These are phyloP conservation scores for Scolanthus callimorphus DNA, from an alignment of 92 coral and sea anemone species.

Conservation along the genomic window DNA sequence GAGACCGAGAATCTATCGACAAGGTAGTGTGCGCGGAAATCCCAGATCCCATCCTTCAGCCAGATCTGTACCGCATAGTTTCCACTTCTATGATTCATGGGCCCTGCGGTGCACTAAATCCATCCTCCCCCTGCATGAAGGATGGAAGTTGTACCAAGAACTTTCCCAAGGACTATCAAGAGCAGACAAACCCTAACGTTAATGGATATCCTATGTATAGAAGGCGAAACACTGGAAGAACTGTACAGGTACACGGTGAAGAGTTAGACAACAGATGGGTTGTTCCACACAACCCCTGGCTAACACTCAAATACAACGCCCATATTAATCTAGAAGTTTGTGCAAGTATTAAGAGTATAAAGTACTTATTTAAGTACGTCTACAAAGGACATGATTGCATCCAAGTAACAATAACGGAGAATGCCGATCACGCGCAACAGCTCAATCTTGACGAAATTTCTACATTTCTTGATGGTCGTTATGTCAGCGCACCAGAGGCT, in stretches of 20 bases:
- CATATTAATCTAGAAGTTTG: conserved; percentile 12
- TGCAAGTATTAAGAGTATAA: not conserved
- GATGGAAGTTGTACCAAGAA: not conserved
- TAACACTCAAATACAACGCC: not conserved
- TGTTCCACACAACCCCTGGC: conserved; percentile 6
- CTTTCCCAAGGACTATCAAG: not conserved
- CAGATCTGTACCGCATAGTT: not conserved
- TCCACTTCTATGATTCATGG: conserved; percentile 7
- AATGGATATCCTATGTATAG: conserved; percentile 4
- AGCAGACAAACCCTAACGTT: no score
- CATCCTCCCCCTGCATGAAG: not conserved
- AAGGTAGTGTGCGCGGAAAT: conserved; percentile 1
- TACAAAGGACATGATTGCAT: conserved; percentile 4
- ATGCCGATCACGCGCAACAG: not conserved
- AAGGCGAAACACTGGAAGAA: not conserved
- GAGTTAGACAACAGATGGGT: conserved; percentile 4
- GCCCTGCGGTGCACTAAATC: conserved; percentile 1
- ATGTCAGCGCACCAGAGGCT: conserved; percentile 8
- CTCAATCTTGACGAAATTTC: not conserved
- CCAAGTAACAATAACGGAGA: not conserved
- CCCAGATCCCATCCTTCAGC: not conserved
- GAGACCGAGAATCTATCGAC: not conserved
- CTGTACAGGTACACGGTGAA: not conserved
- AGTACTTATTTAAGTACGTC: conserved; percentile 11
- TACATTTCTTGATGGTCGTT: not conserved